These are phyloP conservation scores for Paralichthys olivaceus DNA, from an alignment of 2,113 vertebrate species.

Conservation along the genomic window DNA sequence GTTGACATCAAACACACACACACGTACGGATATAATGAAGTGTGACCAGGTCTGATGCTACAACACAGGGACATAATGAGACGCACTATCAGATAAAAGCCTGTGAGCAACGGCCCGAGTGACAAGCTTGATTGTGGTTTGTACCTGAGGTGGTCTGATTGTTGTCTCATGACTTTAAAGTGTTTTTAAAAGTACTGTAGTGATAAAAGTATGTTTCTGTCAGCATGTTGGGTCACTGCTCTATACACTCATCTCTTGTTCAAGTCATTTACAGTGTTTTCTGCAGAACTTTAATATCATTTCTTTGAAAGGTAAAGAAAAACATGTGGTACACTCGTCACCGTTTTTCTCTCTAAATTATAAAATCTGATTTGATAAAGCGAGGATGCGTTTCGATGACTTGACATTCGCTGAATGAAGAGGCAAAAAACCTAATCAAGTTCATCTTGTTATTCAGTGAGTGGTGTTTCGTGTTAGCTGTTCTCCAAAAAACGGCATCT, in stretches of 20 bases:
- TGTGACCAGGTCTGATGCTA: conserved; percentile 86
- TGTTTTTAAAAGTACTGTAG: not conserved
- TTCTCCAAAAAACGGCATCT: conserved; percentile 74
- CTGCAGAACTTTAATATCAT: not conserved
- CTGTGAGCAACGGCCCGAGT: conserved; percentile 88
- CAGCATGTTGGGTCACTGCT: too few species aligned
- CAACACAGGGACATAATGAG: conserved; percentile 88
- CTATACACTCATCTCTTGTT: too few species aligned
- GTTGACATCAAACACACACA: conserved; percentile 83
- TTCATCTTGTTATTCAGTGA: conserved; percentile 44
- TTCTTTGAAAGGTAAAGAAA: not conserved
- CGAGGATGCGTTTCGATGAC: not conserved
- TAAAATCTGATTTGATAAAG: conserved; percentile 27
- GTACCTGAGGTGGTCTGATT: conserved; percentile 87
- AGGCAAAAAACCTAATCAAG: conserved; percentile 31
- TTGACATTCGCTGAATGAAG: conserved; percentile 14
- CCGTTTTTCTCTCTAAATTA: conserved; percentile 2
- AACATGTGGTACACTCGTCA: not conserved
- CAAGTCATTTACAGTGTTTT: too few species aligned
- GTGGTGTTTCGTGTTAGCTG: conserved; percentile 53
- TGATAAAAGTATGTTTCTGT: too few species aligned
- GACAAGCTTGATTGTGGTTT: conserved; percentile 83
- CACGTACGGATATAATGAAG: conserved; percentile 74
- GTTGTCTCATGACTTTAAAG: conserved; percentile 40
- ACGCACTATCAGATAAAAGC: conserved; percentile 90